Conservation (phyloP, 2,113 vertebrate genomes). For the Peromyscus californicus region DNA sequence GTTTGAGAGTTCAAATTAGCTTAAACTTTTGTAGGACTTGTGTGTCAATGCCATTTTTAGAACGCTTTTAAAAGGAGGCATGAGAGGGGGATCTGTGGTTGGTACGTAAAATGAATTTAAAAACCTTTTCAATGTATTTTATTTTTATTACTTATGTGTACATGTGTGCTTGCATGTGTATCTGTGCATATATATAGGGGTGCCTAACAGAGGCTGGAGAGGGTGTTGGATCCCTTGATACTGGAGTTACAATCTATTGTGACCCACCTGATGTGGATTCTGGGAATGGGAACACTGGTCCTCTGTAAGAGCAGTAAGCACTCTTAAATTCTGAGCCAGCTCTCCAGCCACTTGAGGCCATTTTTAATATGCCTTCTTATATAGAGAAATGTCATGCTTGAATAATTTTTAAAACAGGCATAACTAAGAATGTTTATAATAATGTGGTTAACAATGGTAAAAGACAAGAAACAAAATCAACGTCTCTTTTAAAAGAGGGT, state of each 20-base stretch:
- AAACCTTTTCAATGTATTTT: neutral
- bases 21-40: neutral
- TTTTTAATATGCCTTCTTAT: neutral
- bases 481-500: neutral
- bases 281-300: neutral
- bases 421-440: neutral
- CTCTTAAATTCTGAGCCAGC: neutral
- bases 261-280: neutral
- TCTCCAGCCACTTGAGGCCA: neutral
- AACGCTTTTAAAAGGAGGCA: neutral
- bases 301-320: neutral
- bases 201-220: neutral
- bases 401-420: conserved; percentile 9
- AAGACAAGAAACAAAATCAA: neutral
- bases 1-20: neutral
- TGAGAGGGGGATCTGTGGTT: no score
- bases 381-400: neutral
- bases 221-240: no score
- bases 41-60: conserved; percentile 9
- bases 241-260: neutral
- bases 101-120: no score
- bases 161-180: neutral
- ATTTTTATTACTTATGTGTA: neutral
- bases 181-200: neutral
- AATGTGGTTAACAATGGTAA: neutral